Evolutionary conservation across 2,113 vertebrate genomes (phyloP).

Genomic region (Solea senegalensis): DNA sequence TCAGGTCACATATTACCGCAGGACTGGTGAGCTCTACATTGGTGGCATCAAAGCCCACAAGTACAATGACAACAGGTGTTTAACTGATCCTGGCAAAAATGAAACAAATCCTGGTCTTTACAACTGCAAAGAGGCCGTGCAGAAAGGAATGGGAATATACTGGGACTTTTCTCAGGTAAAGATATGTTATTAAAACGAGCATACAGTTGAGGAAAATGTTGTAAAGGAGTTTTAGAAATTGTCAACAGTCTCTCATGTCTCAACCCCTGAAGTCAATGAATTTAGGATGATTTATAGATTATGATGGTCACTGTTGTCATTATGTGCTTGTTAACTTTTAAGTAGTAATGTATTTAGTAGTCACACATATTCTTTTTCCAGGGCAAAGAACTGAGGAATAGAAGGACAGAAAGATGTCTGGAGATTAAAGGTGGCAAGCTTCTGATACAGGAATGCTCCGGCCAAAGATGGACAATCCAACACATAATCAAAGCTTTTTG

Average conservation of each 20-base stretch:
- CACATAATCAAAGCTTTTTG: slow-evolving; percentile 62
- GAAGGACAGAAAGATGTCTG: slow-evolving; percentile 71
- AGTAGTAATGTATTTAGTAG: neutral
- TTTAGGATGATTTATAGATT: too few relatives aligned
- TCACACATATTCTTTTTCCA: slow-evolving; percentile 23
- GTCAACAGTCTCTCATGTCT: too few relatives aligned
- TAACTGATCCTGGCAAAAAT: slow-evolving; percentile 58
- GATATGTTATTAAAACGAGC: too few relatives aligned
- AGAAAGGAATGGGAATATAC: slow-evolving; percentile 64
- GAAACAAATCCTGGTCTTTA: slow-evolving; percentile 52
- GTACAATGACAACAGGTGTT: slow-evolving; percentile 63
- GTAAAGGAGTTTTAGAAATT: too few relatives aligned
- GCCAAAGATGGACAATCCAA: slow-evolving; percentile 72
- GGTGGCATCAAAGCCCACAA: slow-evolving; percentile 64
- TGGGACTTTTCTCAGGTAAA: slow-evolving; percentile 81
- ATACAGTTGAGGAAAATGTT: too few relatives aligned
- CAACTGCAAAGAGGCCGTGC: slow-evolving; percentile 63
- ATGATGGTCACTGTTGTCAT: too few relatives aligned
- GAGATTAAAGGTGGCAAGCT: slow-evolving; percentile 61
- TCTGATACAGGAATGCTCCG: slow-evolving; percentile 65
- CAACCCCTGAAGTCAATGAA: too few relatives aligned
- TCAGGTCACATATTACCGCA: slow-evolving; percentile 53
- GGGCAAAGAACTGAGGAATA: slow-evolving; percentile 75
- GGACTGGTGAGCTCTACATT: slow-evolving; percentile 65
- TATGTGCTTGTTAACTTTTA: neutral